These are phyloP conservation scores for Tinamus major DNA, from an alignment of 2,797 vertebrate species.

Conservation along the genomic window DNA sequence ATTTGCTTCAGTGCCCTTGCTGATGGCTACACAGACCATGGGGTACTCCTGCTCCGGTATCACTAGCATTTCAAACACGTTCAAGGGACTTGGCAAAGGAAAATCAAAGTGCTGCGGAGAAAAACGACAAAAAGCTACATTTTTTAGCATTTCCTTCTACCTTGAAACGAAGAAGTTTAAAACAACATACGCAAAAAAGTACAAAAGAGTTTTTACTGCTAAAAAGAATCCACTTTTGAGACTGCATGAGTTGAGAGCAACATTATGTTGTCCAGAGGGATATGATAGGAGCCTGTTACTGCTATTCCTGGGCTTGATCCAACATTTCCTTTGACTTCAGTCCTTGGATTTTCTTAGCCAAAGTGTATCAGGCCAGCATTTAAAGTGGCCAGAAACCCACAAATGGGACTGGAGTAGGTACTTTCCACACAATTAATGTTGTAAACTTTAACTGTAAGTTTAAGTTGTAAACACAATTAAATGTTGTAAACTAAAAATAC, in stretches of 20 bases:
- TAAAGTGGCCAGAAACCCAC: background rate
- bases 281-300: background rate
- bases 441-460: background rate
- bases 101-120: constrained; percentile 96
- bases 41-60: constrained; percentile 98
- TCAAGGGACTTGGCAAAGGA: constrained; percentile 93
- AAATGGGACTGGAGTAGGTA: background rate
- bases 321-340: background rate
- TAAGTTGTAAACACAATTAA: background rate
- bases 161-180: background rate
- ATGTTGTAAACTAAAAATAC: background rate
- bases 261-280: background rate
- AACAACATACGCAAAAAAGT: rapidly evolving
- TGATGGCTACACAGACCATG: constrained; percentile 96
- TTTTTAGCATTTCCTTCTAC: background rate
- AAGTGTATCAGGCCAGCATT: background rate
- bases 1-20: constrained; percentile 85
- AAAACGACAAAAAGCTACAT: background rate
- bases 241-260: background rate
- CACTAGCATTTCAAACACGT: constrained; percentile 98
- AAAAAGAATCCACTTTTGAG: background rate
- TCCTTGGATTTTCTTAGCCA: constrained; percentile 33
- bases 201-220: background rate
- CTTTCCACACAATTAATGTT: background rate
- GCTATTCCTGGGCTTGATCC: background rate